Evolutionary conservation across 2,113 vertebrate genomes (phyloP), one percentile per base, ranked within the genome.

Genomic region (Aphyosemion australe): DNA sequence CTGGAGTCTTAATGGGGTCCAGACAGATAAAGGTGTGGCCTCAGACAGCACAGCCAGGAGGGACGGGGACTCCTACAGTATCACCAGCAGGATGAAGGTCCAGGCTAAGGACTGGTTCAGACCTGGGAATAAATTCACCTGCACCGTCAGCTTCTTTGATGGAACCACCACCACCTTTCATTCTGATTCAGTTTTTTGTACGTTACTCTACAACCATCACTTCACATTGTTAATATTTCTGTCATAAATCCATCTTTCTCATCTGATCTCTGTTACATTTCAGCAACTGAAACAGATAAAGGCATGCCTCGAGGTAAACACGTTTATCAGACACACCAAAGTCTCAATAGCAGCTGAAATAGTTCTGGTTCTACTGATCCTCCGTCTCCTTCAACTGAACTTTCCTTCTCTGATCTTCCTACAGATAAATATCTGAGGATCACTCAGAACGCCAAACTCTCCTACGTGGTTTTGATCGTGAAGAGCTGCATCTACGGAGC

Each of bases 31-130:
- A 0, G 86, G 85, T 0, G 86, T 94, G 72, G 91, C 88, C 0
- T 96, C 91, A 0, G 95, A 96, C 70, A 5, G 15, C 2, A 39
- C 37, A 11, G 63, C 61, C 18, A 32, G 55, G 13, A 9, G 0
- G 14, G 2, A 26, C 0, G 4, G 0, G 0, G 12, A 0, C 0
- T 20, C 0, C 7, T 97, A 93, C 74, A 89, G 49, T 0, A 84
- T 95, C 87, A 95, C 90, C 88, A 97, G 96, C 81, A 88, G 94
- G 64, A 79, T 98, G 72, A 91, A 85, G 63, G 87, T 98, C 51
- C 13, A 61, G 0, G 60, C 46, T 0, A 0, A 50, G 1, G 72
- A 82, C 0, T 96, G 94, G 95, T 71, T 52, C 58, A 87, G 85
- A 0, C 43, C 82, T 0, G 6, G 2, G 0, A 91, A 74, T 8